Evolutionary conservation across 2,113 vertebrate species (phyloP), one percentile per base, ranked within the genome.

Genomic region (Diadophis punctatus): DNA sequence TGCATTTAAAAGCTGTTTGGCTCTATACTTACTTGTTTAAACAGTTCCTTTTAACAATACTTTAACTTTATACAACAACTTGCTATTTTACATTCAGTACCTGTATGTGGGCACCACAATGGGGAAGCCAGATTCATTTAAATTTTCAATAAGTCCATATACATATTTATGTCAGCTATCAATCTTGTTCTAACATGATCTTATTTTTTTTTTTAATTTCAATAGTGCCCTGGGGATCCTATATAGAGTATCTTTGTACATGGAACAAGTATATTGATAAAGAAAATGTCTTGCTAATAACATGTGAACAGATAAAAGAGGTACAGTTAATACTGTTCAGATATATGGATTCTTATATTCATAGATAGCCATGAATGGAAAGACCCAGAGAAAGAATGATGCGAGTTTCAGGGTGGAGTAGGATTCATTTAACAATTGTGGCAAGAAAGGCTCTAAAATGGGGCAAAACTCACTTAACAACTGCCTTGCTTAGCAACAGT

Each of bases 261-360:
- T 98, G 98, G 98, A 98, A 98, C 90, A 97, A 98, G 91, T 97
- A 94, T 92, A 95, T 98, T 1, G 97, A 98, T 49, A 93, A 98
- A 0, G 96, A 98, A 30, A 97, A 91, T 8, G 94, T 99, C 56
- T 96, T 98, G 97, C 20, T 98, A 0, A 93, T 98, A 90, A 98
- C 97, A 86, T 99, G 97, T 0, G 98, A 99, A 94, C 97, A 98
- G 9, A 91, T 98, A 43, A 98, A 98, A 97, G 95, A 98, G 98
- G 98, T 88, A 88, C 14, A 22, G 7, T 30, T 53, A 48, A 39
- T 48, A 49, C 22, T 91, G 39, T 52, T 52, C 46, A 91, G 8
- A 52, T 25, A 30, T 68, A 18, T 25, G 49, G 11, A 2, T 25
- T 68, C 20, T 49, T 11, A 23, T 34, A 30, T 18, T 27, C 25